Conservation (phyloP, 2,888 invertebrate genomes). For the Plebejus argus region DNA sequence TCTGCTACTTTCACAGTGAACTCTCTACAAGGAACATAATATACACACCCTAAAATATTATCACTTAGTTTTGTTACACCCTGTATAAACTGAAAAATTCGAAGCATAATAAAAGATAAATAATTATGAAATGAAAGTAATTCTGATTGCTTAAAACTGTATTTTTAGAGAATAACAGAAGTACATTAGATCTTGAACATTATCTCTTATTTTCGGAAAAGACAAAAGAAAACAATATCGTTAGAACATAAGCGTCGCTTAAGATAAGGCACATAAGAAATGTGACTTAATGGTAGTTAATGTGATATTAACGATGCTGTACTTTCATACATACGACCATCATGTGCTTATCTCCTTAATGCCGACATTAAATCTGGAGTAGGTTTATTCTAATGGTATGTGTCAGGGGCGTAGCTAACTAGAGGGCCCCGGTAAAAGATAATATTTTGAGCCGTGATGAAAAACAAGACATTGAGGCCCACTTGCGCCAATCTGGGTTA, state of each 20-base stretch:
- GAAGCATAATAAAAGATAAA: too few relatives aligned
- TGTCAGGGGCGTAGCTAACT: neutral
- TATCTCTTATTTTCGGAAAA: neutral
- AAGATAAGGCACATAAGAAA: conserved; percentile 29
- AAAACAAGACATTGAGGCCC: neutral
- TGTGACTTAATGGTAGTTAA: conserved; percentile 32
- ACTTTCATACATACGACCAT: conserved; percentile 27
- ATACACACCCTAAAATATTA: too few relatives aligned
- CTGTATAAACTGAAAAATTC: too few relatives aligned
- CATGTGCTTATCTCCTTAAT: conserved; percentile 24
- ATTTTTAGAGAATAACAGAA: too few relatives aligned
- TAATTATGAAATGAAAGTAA: too few relatives aligned
- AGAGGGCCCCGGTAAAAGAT: neutral
- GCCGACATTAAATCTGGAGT: conserved; percentile 21
- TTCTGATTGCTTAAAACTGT: too few relatives aligned
- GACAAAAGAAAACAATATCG: neutral
- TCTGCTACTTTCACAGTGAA: too few relatives aligned
- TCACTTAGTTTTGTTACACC: too few relatives aligned
- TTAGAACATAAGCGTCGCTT: conserved; percentile 15
- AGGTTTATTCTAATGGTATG: conserved; percentile 23
- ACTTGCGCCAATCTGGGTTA: too few relatives aligned
- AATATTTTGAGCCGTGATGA: neutral
- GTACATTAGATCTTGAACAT: neutral
- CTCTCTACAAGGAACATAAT: too few relatives aligned
- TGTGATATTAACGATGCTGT: conserved; percentile 35